Percentiles rank a stretch among this genome's conserved stretches.
These are phyloP conservation scores for Ammodramus savannarum DNA, from an alignment of 2,113 vertebrate species.

Conservation along the genomic window DNA sequence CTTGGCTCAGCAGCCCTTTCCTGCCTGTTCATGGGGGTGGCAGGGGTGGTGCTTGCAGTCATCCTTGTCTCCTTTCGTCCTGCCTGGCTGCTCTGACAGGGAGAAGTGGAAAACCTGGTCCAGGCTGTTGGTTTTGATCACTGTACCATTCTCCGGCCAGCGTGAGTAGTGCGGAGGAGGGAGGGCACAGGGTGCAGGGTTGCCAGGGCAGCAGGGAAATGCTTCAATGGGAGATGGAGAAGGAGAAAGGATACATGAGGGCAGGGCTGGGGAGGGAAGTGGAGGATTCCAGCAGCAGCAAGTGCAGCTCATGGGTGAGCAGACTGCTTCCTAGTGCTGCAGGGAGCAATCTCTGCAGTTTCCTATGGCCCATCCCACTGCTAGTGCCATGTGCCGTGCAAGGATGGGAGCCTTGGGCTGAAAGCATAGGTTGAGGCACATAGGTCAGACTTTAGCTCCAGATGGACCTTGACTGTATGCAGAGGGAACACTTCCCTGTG, in stretches of 20 bases:
- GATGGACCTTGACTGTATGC: neutral
- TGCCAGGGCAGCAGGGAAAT: neutral
- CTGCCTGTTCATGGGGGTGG: accelerated
- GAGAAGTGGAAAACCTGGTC: constrained; percentile 89
- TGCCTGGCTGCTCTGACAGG: constrained; percentile 68
- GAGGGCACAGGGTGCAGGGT: neutral
- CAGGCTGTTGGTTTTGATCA: constrained; percentile 83
- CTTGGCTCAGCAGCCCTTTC: neutral
- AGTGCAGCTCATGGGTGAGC: neutral
- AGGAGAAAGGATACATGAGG: neutral
- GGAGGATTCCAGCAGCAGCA: neutral
- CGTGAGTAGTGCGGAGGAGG: constrained; percentile 73
- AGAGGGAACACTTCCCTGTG: neutral
- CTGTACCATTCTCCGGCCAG: constrained; percentile 86
- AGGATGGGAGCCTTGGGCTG: neutral
- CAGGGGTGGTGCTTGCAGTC: neutral
- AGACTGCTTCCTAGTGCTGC: neutral
- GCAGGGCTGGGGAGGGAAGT: neutral
- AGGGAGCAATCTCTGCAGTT: neutral
- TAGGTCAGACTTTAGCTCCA: neutral
- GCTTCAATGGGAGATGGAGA: neutral
- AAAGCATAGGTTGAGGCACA: neutral
- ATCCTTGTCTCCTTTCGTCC: neutral
- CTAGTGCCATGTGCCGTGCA: accelerated
- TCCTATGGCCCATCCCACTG: neutral